Percentiles rank a stretch among this genome's conserved stretches.
Evolutionary conservation across 2,113 vertebrate species (phyloP).

Genomic region (Cavia aperea): DNA sequence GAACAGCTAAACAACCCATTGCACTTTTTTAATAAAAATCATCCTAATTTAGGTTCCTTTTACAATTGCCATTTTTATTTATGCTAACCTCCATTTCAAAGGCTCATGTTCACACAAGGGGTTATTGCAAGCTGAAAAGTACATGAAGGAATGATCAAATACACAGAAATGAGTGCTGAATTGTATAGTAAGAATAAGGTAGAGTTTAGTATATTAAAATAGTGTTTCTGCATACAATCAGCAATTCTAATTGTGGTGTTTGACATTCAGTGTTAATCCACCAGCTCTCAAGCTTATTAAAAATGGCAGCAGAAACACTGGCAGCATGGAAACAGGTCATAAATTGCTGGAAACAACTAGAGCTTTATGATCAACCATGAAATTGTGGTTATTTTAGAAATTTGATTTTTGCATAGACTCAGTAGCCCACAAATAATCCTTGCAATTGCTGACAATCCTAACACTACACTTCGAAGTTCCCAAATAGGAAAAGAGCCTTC

Average conservation of each 20-base stretch:
- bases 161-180: conserved; percentile 48
- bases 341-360: conserved; percentile 63
- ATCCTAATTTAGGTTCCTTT: conserved; percentile 63
- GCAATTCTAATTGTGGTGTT: conserved; percentile 69
- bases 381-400: conserved; percentile 62
- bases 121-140: conserved; percentile 46
- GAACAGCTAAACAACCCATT: conserved; percentile 41
- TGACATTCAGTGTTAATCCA: conserved; percentile 75
- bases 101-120: background rate
- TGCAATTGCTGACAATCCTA: conserved; percentile 48
- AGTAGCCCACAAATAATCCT: conserved; percentile 51
- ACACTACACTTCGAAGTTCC: conserved; percentile 42
- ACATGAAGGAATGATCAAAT: conserved; percentile 49
- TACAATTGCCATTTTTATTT: conserved; percentile 59
- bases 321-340: conserved; percentile 45
- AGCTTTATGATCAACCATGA: conserved; percentile 56
- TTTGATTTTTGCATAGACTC: conserved; percentile 57
- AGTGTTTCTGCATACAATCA: conserved; percentile 64
- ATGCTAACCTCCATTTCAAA: conserved; percentile 59
- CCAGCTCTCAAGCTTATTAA: conserved; percentile 70
- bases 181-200: conserved; percentile 53
- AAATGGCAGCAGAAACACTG: conserved; percentile 62
- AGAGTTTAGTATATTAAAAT: conserved; percentile 53
- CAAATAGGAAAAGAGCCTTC: conserved; percentile 24
- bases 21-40: conserved; percentile 51